Conservation (phyloP, 2,113 vertebrate species). For the Cariama cristata region DNA sequence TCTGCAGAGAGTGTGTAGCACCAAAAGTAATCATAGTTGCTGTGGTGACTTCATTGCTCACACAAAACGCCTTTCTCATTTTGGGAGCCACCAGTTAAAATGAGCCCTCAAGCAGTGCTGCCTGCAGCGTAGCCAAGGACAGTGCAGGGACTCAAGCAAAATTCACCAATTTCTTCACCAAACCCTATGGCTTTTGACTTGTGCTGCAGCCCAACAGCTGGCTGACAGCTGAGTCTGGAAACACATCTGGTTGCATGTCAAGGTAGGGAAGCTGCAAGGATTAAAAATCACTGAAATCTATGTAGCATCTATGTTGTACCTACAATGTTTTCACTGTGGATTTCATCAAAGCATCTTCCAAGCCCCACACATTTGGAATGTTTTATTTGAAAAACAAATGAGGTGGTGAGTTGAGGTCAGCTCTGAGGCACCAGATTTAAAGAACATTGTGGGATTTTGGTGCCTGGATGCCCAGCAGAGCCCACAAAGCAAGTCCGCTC, state of each 20-base stretch:
- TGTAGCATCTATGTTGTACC: not conserved
- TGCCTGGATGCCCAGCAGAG: not conserved
- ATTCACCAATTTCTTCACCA: not conserved
- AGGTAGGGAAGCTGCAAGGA: not conserved
- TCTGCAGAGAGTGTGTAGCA: not conserved
- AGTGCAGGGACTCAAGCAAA: accelerated
- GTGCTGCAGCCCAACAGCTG: not conserved
- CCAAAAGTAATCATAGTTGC: not conserved
- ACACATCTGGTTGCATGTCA: not conserved
- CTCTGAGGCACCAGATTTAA: not conserved
- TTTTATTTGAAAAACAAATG: not conserved
- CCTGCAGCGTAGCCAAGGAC: not conserved
- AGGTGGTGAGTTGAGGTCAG: not conserved
- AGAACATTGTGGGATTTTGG: not conserved
- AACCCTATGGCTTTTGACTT: not conserved
- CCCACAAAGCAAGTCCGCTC: not conserved
- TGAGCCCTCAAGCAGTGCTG: not conserved
- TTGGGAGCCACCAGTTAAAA: not conserved
- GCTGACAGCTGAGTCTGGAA: not conserved
- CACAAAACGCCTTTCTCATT: not conserved
- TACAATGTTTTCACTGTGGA: not conserved
- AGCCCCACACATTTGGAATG: not conserved
- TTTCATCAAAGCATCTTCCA: not conserved
- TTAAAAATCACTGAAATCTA: not conserved
- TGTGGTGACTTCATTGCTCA: not conserved